Evolutionary conservation across 1,140 invertebrate genomes (phyloP).

Genomic region (Drosophila seguyi): DNA sequence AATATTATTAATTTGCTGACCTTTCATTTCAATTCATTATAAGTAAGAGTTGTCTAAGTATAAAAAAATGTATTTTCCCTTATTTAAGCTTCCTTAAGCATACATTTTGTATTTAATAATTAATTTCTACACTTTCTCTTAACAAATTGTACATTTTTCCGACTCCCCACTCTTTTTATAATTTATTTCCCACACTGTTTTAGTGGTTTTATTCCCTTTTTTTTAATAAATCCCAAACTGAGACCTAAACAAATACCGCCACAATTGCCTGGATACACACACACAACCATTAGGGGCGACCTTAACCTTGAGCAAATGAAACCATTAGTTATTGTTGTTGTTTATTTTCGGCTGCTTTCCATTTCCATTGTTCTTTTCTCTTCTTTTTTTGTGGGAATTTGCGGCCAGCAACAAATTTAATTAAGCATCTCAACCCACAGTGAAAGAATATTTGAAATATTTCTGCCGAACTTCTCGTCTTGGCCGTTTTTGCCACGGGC

Average conservation of each 20-base stretch:
- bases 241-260: constrained; percentile 29
- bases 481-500: constrained; percentile 10
- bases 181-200: neutral
- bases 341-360: constrained; percentile 35
- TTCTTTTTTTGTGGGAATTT: constrained; percentile 31
- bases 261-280: constrained; percentile 6
- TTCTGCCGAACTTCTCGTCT: constrained; percentile 33
- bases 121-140: neutral
- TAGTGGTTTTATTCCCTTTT: neutral
- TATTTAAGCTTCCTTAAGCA: neutral
- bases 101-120: neutral
- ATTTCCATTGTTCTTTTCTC: constrained; percentile 1
- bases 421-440: constrained; percentile 30
- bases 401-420: constrained; percentile 51
- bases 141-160: neutral
- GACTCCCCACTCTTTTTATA: neutral
- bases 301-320: constrained; percentile 49
- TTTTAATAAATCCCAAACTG: constrained; percentile 3
- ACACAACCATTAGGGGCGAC: constrained; percentile 15
- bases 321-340: constrained; percentile 50
- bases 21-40: too few species aligned
- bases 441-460: constrained; percentile 44
- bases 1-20: too few species aligned
- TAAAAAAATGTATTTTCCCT: too few species aligned
- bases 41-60: too few species aligned